phyloP scores from a whole-genome alignment of 1,140 invertebrate genomes.

The Panulirus ornatus region DNA sequence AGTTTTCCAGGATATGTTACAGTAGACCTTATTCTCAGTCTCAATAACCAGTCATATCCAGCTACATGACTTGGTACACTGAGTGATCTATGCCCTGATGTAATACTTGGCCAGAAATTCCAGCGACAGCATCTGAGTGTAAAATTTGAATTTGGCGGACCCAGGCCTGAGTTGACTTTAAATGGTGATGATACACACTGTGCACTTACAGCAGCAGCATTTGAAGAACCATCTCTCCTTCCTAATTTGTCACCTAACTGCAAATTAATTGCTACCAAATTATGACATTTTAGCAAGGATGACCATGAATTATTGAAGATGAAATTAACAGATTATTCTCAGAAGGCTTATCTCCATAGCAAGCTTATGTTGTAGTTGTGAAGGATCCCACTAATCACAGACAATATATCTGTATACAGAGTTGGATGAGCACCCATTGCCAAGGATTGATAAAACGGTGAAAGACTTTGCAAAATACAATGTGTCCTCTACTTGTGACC shows the following conservation, averaged over 20 bases:
- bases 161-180: constrained; percentile 1
- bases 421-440: constrained; percentile 21
- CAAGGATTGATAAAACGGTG: constrained; percentile 28
- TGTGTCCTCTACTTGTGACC: constrained; percentile 46
- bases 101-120: constrained; percentile 37
- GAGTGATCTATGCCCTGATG: constrained; percentile 25
- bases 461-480: constrained; percentile 28
- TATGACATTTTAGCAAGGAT: constrained; percentile 28
- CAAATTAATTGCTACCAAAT: constrained; percentile 35
- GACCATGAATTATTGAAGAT: background rate
- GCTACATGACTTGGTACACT: background rate
- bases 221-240: constrained; percentile 18
- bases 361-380: constrained; percentile 23
- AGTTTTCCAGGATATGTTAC: background rate
- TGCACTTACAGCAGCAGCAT: constrained; percentile 8
- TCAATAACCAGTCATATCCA: background rate
- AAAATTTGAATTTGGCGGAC: constrained; percentile 31
- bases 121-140: constrained; percentile 13
- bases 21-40: background rate
- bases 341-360: constrained; percentile 40
- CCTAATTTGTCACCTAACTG: constrained; percentile 7
- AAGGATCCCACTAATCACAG: constrained; percentile 27
- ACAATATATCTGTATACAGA: constrained; percentile 36
- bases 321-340: background rate
- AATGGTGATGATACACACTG: background rate